A percentile compares a stretch with the other conserved stretches of the same genome.
Conservation (phyloP, 2,888 invertebrate genomes). For the Serrognathus titanus region DNA sequence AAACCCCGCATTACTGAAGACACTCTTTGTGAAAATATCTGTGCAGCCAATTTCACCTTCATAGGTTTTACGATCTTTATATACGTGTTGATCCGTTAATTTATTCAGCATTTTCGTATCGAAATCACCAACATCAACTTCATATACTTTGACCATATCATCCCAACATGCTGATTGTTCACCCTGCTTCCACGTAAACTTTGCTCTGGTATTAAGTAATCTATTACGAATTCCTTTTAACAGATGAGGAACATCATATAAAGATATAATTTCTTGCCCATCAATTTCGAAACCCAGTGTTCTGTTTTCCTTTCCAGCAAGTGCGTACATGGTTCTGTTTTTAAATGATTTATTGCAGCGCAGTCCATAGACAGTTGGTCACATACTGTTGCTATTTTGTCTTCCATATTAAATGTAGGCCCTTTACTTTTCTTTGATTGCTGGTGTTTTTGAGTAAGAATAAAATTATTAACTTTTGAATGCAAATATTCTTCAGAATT, state of each 20-base stretch:
- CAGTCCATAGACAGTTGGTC: not conserved
- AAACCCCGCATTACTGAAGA: not conserved
- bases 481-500: not conserved
- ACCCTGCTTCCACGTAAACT: not conserved
- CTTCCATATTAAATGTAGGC: conserved; percentile 7
- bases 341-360: not conserved
- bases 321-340: not conserved
- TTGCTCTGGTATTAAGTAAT: not conserved
- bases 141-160: not conserved
- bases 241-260: not conserved
- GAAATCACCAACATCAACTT: not conserved
- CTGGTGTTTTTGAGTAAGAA: conserved; percentile 1
- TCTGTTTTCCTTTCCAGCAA: not conserved
- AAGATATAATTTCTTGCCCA: not conserved
- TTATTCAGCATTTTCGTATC: not conserved
- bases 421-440: conserved; percentile 1
- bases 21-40: not conserved
- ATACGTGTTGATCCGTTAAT: not conserved
- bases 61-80: not conserved
- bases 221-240: not conserved
- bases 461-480: conserved; percentile 5
- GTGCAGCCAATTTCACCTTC: not conserved
- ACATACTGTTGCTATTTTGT: conserved; percentile 11
- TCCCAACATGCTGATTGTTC: not conserved
- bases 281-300: not conserved